Conservation (phyloP, 2,888 invertebrate species). For the Hecatera dysodea region DNA sequence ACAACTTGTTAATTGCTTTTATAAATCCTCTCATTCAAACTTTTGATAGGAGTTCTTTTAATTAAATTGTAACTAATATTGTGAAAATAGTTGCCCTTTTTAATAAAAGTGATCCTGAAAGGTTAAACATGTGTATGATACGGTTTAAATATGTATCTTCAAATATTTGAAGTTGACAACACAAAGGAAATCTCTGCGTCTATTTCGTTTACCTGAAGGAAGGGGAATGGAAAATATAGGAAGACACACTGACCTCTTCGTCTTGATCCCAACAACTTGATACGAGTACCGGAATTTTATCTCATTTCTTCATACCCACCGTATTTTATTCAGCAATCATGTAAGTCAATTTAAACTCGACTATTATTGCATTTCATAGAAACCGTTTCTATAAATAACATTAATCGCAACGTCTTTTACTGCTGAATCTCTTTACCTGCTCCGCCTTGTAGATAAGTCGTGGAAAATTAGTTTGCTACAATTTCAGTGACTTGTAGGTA, state of each 20-base stretch:
- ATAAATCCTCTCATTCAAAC: no score
- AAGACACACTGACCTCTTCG: neutral
- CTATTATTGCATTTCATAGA: neutral
- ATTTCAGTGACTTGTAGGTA: no score
- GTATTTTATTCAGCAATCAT: neutral
- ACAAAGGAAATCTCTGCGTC: no score
- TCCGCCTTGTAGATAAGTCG: neutral
- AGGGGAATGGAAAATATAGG: neutral
- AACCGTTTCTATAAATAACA: neutral
- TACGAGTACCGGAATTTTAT: neutral
- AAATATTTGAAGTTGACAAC: no score
- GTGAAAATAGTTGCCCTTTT: no score
- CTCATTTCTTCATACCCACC: neutral
- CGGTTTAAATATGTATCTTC: no score
- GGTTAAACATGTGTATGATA: no score
- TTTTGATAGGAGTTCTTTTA: no score
- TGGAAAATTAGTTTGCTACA: slow-evolving; percentile 21
- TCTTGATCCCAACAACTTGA: neutral
- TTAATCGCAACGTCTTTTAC: neutral
- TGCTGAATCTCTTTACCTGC: neutral
- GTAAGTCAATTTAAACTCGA: neutral
- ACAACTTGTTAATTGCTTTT: neutral
- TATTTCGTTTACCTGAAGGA: no score
- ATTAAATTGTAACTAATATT: no score
- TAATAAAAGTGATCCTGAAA: no score